phyloP scores from a whole-genome alignment of 2,888 invertebrate genomes.

The Hetaerina titia region DNA sequence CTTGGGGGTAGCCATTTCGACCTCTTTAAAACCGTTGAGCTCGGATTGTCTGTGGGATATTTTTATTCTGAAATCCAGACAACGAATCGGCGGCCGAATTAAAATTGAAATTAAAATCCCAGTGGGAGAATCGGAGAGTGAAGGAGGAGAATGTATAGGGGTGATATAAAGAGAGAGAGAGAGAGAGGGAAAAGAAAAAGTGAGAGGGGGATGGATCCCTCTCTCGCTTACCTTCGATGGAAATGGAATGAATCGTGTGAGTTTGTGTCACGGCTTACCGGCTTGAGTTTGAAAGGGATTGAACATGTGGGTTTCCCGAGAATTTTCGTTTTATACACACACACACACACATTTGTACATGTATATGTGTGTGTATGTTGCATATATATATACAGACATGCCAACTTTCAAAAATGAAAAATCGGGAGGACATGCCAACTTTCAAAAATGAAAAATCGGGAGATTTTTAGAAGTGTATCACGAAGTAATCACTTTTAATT shows the following conservation, averaged over 20 bases:
- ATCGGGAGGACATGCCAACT: no score
- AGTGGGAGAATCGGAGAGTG: not conserved
- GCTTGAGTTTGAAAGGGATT: not conserved
- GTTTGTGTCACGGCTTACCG: not conserved
- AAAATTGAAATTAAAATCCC: not conserved
- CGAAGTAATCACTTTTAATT: no score
- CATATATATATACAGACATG: no score
- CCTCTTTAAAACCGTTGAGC: not conserved
- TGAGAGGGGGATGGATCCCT: not conserved
- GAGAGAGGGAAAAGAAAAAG: not conserved
- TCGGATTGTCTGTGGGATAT: not conserved
- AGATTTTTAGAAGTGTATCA: no score
- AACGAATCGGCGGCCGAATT: not conserved
- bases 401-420: no score
- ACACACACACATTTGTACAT: no score
- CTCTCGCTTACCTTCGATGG: not conserved
- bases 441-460: no score
- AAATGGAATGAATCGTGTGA: slow-evolving; percentile 20
- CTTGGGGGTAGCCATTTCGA: not conserved
- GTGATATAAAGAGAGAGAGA: not conserved
- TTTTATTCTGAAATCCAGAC: not conserved
- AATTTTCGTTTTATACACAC: not conserved
- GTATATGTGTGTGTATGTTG: no score
- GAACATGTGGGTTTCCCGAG: not conserved
- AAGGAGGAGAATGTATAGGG: not conserved